These are phyloP conservation scores for Oxygymnocypris stewartii DNA, from an alignment of 2,113 vertebrate genomes.

Conservation along the genomic window DNA sequence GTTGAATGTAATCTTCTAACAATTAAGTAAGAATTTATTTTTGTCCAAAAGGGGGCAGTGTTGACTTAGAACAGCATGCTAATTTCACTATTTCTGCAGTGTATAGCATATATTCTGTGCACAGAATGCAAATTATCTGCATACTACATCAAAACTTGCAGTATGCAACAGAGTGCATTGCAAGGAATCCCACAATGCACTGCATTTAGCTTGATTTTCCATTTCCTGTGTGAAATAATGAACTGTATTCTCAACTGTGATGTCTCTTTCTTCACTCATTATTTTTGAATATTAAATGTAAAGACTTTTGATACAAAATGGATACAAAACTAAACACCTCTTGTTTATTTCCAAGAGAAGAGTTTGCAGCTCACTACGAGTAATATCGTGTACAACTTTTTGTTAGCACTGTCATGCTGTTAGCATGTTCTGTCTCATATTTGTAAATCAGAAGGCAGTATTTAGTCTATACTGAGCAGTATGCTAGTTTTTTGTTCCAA, in stretches of 20 bases:
- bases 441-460: not conserved
- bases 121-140: not conserved
- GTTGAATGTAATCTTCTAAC: not conserved
- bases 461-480: not conserved
- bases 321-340: not conserved
- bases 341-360: not conserved
- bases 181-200: too few species aligned
- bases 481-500: not conserved
- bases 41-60: conserved; percentile 42
- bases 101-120: not conserved
- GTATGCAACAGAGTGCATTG: not conserved
- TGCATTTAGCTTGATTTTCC: not conserved
- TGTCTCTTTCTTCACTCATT: not conserved
- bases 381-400: not conserved
- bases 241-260: not conserved
- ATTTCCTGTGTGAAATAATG: not conserved
- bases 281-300: not conserved
- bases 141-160: not conserved
- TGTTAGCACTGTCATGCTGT: not conserved
- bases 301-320: not conserved
- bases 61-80: too few species aligned
- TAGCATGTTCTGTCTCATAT: not conserved
- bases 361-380: not conserved
- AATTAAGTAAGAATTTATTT: not conserved
- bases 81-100: not conserved